These are phyloP conservation scores for Chlorodrepanis virens DNA, from an alignment of 2,113 vertebrate genomes.

Conservation along the genomic window DNA sequence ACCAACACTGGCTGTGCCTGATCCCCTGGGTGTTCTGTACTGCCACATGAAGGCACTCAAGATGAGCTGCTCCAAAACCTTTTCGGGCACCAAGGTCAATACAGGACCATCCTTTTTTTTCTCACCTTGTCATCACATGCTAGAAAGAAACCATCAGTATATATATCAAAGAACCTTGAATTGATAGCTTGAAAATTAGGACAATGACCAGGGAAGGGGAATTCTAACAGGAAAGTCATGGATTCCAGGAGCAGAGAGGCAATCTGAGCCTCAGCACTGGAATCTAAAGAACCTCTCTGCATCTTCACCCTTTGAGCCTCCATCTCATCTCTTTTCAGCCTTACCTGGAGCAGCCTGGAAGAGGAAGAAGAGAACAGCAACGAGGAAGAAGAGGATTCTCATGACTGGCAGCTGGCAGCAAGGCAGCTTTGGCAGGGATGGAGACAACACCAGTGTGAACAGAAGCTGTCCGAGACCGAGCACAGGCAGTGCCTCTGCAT, in stretches of 20 bases:
- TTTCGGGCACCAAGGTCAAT: background rate
- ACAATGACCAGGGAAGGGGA: background rate
- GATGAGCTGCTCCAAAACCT: background rate
- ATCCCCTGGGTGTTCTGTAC: background rate
- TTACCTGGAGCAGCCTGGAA: conserved; percentile 57
- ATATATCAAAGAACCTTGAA: background rate
- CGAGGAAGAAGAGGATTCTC: conserved; percentile 51
- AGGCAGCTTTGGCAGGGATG: background rate
- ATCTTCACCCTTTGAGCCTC: background rate
- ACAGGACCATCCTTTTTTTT: background rate
- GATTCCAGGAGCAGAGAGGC: background rate
- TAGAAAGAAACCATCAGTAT: background rate
- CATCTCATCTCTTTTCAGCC: background rate
- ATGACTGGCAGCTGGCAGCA: background rate
- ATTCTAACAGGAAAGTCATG: background rate
- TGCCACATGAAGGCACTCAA: background rate
- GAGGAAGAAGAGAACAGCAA: conserved; percentile 48
- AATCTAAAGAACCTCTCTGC: background rate
- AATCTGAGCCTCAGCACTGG: background rate
- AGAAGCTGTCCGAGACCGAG: background rate
- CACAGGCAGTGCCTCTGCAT: background rate
- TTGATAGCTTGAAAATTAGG: background rate
- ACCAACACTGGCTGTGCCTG: rapidly evolving
- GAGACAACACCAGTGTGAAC: background rate
- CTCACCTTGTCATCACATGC: background rate